phyloP scores from a whole-genome alignment of 1,140 invertebrate genomes.

The Platorchestia sp. region DNA sequence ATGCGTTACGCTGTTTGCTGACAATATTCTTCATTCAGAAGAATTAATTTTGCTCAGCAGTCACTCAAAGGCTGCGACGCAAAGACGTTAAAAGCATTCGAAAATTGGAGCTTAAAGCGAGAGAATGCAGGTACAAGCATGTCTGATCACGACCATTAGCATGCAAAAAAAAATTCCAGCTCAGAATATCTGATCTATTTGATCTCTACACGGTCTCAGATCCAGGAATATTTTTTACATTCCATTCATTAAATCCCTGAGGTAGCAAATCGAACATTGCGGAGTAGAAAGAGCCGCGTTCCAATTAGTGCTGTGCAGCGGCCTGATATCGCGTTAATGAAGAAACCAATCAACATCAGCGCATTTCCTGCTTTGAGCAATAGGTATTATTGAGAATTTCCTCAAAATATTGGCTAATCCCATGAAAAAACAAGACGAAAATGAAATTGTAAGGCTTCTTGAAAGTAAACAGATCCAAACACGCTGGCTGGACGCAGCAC shows the following conservation, averaged over 20 bases:
- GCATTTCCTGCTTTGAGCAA: neutral
- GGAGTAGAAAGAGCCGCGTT: neutral
- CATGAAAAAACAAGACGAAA: neutral
- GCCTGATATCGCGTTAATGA: neutral
- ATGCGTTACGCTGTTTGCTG: too few relatives aligned
- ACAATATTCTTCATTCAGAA: too few relatives aligned
- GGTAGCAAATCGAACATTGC: neutral
- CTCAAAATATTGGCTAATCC: neutral
- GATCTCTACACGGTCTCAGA: neutral
- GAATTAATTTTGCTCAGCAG: too few relatives aligned
- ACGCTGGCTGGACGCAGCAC: neutral
- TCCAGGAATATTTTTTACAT: neutral
- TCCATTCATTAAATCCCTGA: neutral
- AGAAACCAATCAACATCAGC: neutral
- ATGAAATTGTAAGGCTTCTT: neutral
- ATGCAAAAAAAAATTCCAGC: neutral
- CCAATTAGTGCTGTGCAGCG: neutral
- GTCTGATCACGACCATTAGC: neutral
- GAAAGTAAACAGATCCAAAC: neutral
- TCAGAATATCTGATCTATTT: neutral
- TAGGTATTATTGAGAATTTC: neutral
- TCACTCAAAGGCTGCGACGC: too few relatives aligned
- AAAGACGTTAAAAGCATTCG: too few relatives aligned
- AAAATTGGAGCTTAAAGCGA: too few relatives aligned
- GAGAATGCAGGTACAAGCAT: too few relatives aligned